Evolutionary conservation across 2,113 vertebrate species (phyloP).

Genomic region (Saccopteryx leptura): DNA sequence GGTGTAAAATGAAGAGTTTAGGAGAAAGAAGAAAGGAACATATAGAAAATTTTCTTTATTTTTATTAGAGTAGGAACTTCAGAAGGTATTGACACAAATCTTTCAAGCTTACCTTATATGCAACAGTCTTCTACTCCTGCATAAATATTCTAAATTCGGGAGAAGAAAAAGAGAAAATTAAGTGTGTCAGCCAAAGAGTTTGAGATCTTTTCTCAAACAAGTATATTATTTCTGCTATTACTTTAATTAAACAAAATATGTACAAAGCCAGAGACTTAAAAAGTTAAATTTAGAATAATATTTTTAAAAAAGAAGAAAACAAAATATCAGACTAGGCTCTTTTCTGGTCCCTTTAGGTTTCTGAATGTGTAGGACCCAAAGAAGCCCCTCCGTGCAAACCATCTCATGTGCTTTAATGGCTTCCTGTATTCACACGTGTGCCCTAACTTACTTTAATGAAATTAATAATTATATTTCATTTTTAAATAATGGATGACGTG

Average conservation of each 20-base stretch:
- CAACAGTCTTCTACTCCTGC: neutral
- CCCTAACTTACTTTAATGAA: neutral
- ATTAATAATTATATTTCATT: neutral
- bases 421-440: neutral
- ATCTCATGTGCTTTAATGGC: neutral
- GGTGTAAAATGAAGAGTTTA: neutral
- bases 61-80: neutral
- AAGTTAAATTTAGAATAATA: neutral
- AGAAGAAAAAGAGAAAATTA: conserved; percentile 35
- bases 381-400: neutral
- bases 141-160: conserved; percentile 75
- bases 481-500: neutral
- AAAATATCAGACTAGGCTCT: neutral
- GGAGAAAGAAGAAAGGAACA: neutral
- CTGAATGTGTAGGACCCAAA: neutral
- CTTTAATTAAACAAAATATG: neutral
- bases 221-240: neutral
- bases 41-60: neutral
- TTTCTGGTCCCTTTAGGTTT: neutral
- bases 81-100: neutral
- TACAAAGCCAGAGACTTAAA: neutral
- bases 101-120: conserved; percentile 78
- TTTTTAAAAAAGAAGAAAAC: neutral
- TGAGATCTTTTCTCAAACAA: neutral
- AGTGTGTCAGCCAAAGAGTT: neutral